phyloP scores from a whole-genome alignment of 2,113 vertebrate species.

The Oceanites oceanicus region DNA sequence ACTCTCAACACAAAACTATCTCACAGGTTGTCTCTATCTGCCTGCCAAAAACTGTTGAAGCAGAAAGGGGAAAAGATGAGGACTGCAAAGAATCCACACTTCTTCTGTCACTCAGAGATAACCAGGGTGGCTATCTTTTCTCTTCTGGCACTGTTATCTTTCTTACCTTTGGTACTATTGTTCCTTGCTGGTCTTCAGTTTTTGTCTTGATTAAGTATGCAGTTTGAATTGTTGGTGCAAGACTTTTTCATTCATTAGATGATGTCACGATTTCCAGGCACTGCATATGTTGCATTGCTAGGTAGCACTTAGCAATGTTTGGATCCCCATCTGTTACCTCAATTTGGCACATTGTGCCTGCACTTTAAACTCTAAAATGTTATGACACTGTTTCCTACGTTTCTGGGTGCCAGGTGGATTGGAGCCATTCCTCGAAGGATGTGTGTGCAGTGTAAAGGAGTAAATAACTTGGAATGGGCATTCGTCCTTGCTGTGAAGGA shows the following conservation, averaged over 20 bases:
- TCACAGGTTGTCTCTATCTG: slow-evolving; percentile 28
- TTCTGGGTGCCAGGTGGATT: slow-evolving; percentile 64
- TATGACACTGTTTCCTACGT: slow-evolving; percentile 47
- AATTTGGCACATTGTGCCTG: slow-evolving; percentile 60
- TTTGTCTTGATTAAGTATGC: background rate
- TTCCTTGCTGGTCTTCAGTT: background rate
- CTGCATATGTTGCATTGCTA: slow-evolving; percentile 69
- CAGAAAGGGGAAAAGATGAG: background rate
- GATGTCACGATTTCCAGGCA: slow-evolving; percentile 44
- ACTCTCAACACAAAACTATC: background rate
- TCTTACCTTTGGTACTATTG: background rate
- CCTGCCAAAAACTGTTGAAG: slow-evolving; percentile 30
- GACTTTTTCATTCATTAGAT: slow-evolving; percentile 12
- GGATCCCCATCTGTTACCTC: slow-evolving; percentile 67
- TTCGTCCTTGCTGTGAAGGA: slow-evolving; percentile 19
- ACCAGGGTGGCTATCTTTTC: background rate
- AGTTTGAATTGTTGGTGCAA: background rate
- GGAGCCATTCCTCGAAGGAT: slow-evolving; percentile 62
- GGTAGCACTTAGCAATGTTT: slow-evolving; percentile 67
- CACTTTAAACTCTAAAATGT: slow-evolving; percentile 67
- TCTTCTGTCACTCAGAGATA: background rate
- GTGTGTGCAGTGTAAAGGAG: background rate
- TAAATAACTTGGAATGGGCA: slow-evolving; percentile 30
- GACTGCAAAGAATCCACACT: background rate
- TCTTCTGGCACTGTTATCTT: background rate